Percentiles rank a stretch among this genome's conserved stretches.
Conservation (phyloP, 2,888 invertebrate genomes). For the Nezara viridula region DNA sequence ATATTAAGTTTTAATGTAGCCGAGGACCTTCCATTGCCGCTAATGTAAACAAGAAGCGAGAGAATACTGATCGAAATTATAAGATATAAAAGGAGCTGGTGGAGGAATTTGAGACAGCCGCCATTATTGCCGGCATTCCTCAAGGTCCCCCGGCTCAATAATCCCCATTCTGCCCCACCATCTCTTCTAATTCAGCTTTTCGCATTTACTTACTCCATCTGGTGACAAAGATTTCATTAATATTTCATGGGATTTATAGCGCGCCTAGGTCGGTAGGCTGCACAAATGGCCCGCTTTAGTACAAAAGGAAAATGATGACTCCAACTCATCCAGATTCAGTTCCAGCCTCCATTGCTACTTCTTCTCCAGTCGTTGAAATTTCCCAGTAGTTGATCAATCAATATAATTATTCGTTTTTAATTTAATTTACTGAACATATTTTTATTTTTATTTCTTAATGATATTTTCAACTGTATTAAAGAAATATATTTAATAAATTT, state of each 20-base stretch:
- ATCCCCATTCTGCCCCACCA: not conserved
- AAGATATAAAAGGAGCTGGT: constrained; percentile 39
- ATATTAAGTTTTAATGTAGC: not conserved
- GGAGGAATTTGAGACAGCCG: constrained; percentile 1
- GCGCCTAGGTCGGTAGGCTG: not conserved
- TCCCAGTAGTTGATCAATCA: no score
- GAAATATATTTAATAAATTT: no score
- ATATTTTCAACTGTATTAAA: no score
- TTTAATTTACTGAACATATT: no score
- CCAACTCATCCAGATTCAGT: not conserved
- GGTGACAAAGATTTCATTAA: constrained; percentile 32
- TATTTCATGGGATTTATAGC: constrained; percentile 26
- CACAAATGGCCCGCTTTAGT: not conserved
- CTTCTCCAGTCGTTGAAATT: not conserved
- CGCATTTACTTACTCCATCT: constrained; percentile 42
- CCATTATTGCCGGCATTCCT: constrained; percentile 43
- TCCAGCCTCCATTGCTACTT: not conserved
- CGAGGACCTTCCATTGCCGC: not conserved
- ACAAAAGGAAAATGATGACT: not conserved
- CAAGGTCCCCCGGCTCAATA: constrained; percentile 35
- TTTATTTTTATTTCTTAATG: no score
- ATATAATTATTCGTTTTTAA: no score
- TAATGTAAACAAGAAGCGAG: constrained; percentile 7
- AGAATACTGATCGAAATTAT: constrained; percentile 30
- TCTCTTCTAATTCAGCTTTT: not conserved